Evolutionary conservation across 1,140 invertebrate species (phyloP).

Genomic region (Drosophila rufa): DNA sequence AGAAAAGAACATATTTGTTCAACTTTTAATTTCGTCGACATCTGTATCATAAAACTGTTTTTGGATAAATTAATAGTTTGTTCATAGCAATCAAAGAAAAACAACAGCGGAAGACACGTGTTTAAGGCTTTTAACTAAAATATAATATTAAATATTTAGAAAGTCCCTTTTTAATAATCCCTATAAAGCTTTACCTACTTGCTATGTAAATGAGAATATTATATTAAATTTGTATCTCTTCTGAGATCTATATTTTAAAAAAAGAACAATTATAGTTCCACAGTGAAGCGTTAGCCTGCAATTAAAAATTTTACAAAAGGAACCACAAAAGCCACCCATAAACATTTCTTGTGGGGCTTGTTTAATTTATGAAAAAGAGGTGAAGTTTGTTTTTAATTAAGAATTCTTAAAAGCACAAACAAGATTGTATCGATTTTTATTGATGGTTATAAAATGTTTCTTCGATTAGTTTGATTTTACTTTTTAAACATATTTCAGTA

Average conservation of each 20-base stretch:
- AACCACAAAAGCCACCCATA: too few species aligned
- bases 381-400: conserved; percentile 4
- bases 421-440: not conserved
- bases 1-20: conserved; percentile 22
- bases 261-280: too few species aligned
- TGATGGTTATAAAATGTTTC: not conserved
- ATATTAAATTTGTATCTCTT: too few species aligned
- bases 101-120: not conserved
- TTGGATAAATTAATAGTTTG: conserved; percentile 12
- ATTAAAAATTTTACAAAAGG: too few species aligned
- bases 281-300: too few species aligned
- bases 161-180: too few species aligned
- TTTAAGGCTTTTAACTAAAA: not conserved
- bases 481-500: not conserved
- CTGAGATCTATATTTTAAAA: too few species aligned
- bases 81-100: not conserved
- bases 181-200: too few species aligned
- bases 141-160: not conserved
- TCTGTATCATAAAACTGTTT: conserved; percentile 19
- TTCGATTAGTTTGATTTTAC: not conserved
- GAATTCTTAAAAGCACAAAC: not conserved
- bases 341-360: not conserved
- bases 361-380: not conserved
- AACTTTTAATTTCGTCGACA: conserved; percentile 32
- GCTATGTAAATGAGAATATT: too few species aligned